Percentiles rank a stretch among this genome's conserved stretches.
Evolutionary conservation across 2,113 vertebrate genomes (phyloP).

Genomic region (Chloebia gouldiae): DNA sequence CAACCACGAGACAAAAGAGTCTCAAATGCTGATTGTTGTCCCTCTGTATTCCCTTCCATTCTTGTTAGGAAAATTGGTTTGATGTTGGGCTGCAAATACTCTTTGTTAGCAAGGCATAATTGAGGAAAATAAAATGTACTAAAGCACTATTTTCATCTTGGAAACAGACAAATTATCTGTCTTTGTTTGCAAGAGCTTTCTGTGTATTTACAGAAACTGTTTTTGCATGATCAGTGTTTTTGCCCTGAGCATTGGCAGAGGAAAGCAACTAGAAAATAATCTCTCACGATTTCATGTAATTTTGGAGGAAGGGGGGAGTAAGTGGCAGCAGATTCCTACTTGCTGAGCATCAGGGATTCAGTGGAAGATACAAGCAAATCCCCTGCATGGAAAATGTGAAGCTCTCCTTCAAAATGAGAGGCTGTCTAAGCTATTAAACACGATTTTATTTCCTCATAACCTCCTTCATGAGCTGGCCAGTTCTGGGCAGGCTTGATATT

Average conservation of each 20-base stretch:
- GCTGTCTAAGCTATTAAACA: not conserved
- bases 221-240: not conserved
- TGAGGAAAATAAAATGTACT: not conserved
- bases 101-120: slow-evolving; percentile 5
- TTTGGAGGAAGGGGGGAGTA: not conserved
- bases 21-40: slow-evolving; percentile 1
- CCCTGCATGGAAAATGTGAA: not conserved
- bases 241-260: not conserved
- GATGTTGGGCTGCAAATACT: slow-evolving; percentile 1
- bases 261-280: not conserved
- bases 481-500: not conserved
- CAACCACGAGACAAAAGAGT: not conserved
- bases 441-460: not conserved
- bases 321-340: not conserved
- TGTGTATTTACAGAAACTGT: not conserved
- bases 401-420: not conserved
- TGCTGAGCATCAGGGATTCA: not conserved
- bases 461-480: not conserved
- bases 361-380: not conserved
- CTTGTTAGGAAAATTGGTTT: slow-evolving; percentile 37
- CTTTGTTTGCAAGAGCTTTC: not conserved
- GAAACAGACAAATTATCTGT: not conserved
- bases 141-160: not conserved
- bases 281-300: not conserved
- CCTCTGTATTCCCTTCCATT: slow-evolving; percentile 23